phyloP scores from a whole-genome alignment of 2,888 invertebrate species.

The Oxystoma pomonae region DNA sequence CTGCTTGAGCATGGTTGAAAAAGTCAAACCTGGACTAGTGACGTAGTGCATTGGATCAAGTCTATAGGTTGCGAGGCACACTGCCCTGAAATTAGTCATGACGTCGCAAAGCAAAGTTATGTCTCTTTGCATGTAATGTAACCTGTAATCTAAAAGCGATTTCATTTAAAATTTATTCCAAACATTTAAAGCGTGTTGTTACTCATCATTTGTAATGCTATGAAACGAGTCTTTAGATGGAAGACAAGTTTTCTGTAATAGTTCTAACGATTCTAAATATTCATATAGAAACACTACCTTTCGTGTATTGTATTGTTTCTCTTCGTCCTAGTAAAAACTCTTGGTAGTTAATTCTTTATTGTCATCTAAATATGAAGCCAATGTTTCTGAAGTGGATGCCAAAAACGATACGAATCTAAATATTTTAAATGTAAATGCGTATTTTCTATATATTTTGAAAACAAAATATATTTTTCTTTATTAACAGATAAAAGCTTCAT shows the following conservation, averaged over 20 bases:
- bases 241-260: not conserved
- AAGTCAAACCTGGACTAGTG: conserved; percentile 36
- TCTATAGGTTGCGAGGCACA: conserved; percentile 12
- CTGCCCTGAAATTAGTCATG: conserved; percentile 18
- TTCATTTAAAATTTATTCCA: not conserved
- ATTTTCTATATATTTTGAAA: too few relatives aligned
- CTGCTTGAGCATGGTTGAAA: conserved; percentile 31
- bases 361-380: not conserved
- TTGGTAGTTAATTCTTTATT: not conserved
- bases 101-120: conserved; percentile 18
- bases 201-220: not conserved
- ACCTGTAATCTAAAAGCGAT: too few relatives aligned
- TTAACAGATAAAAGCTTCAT: too few relatives aligned
- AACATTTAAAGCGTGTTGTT: not conserved
- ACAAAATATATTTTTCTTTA: too few relatives aligned
- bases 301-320: not conserved
- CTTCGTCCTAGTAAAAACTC: not conserved
- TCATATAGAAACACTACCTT: not conserved
- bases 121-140: conserved; percentile 10
- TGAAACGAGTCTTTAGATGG: not conserved
- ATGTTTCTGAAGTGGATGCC: not conserved
- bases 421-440: too few relatives aligned
- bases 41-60: conserved; percentile 39
- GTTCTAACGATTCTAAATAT: not conserved
- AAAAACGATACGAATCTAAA: too few relatives aligned